Conservation (phyloP, 1,140 invertebrate genomes). For the Meloidogyne exigua region DNA sequence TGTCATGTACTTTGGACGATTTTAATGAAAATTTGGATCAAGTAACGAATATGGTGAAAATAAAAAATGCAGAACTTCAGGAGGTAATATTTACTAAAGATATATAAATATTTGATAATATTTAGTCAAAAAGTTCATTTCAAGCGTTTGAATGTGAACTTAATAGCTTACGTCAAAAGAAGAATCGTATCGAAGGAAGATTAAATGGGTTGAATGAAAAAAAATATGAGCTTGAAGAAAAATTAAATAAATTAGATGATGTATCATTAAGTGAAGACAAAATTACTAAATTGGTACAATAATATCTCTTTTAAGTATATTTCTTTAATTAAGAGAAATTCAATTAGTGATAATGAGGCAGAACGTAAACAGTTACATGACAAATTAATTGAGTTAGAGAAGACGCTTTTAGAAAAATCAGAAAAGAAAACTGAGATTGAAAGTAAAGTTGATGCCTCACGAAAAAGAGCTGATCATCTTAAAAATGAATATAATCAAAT, state of each 20-base stretch:
- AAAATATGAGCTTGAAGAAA: slow-evolving; percentile 14
- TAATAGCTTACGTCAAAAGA: background rate
- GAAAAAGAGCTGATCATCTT: background rate
- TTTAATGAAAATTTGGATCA: slow-evolving; percentile 7
- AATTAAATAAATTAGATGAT: slow-evolving; percentile 35
- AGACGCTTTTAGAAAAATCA: background rate
- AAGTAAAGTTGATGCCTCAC: background rate
- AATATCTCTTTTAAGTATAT: background rate
- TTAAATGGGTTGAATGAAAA: slow-evolving; percentile 13
- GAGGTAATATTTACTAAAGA: background rate
- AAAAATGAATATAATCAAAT: slow-evolving; percentile 22
- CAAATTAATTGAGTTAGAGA: slow-evolving; percentile 1
- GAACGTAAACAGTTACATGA: background rate
- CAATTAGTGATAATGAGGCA: background rate
- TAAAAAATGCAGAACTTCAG: slow-evolving; percentile 10
- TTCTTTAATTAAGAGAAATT: background rate
- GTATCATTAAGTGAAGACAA: slow-evolving; percentile 19
- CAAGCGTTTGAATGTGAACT: background rate
- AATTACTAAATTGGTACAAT: slow-evolving; percentile 31
- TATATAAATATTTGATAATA: slow-evolving; percentile 8
- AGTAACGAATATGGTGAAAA: background rate
- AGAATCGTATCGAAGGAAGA: background rate
- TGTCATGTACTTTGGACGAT: background rate
- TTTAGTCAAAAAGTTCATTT: background rate
- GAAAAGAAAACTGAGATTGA: slow-evolving; percentile 6